phyloP scores from a whole-genome alignment of 2,797 vertebrate genomes.

The Amphiprion clarkii region DNA sequence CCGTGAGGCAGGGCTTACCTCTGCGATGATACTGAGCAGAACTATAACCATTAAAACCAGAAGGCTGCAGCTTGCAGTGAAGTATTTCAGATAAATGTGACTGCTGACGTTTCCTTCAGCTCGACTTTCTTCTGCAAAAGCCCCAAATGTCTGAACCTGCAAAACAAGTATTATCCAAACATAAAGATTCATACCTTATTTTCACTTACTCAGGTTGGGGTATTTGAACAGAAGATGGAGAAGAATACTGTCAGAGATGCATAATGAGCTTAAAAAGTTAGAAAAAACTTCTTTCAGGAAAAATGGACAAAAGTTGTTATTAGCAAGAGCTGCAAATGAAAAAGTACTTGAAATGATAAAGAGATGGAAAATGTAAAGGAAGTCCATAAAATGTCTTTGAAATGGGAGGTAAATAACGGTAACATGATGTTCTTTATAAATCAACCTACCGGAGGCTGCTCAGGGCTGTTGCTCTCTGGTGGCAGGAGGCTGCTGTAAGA shows the following conservation, averaged over 20 bases:
- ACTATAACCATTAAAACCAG: conserved; percentile 83
- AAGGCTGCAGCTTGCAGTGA: conserved; percentile 80
- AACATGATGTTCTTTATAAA: background rate
- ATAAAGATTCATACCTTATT: too few species aligned
- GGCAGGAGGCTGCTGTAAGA: conserved; percentile 59
- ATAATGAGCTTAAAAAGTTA: too few species aligned
- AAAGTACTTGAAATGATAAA: too few species aligned
- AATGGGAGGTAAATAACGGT: too few species aligned
- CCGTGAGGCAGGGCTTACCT: conserved; percentile 76
- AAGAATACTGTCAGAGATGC: too few species aligned
- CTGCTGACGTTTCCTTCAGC: conserved; percentile 87
- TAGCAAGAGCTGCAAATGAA: too few species aligned
- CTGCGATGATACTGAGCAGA: conserved; percentile 85
- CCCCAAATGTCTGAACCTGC: conserved; percentile 73
- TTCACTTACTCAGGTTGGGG: too few species aligned
- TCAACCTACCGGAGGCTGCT: conserved; percentile 64
- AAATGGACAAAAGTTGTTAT: too few species aligned
- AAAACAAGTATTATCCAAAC: background rate
- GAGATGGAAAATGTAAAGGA: too few species aligned
- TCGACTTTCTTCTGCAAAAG: conserved; percentile 86
- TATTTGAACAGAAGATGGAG: too few species aligned
- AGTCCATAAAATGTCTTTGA: too few species aligned
- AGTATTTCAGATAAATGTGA: conserved; percentile 88
- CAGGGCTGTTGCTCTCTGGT: background rate
- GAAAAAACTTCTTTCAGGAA: too few species aligned